These are phyloP conservation scores for Lasioglossum figueresi DNA, from an alignment of 2,888 invertebrate genomes.

Conservation along the genomic window DNA sequence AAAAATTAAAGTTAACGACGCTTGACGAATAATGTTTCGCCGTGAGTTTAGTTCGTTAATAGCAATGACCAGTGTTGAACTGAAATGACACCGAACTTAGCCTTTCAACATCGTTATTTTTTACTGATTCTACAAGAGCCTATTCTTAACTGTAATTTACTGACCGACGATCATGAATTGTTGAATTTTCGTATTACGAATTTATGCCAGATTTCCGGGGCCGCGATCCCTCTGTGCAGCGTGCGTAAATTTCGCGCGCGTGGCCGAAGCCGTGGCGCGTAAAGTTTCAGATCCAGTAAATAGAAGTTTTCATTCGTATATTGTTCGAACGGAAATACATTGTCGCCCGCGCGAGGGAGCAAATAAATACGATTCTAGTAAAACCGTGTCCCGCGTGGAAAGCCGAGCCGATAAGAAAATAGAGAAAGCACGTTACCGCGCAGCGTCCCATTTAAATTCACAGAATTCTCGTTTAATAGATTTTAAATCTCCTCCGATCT, in stretches of 20 bases:
- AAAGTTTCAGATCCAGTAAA: constrained; percentile 1
- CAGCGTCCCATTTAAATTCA: constrained; percentile 30
- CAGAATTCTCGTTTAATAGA: constrained; percentile 44
- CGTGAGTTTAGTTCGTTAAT: neutral
- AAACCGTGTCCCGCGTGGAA: neutral
- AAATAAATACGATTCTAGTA: neutral
- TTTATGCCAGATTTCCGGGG: no score
- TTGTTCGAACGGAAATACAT: constrained; percentile 12
- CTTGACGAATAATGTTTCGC: neutral
- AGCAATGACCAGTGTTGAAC: no score
- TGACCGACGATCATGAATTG: no score
- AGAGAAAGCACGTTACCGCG: neutral
- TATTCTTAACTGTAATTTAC: no score
- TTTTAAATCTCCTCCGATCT: constrained; percentile 25
- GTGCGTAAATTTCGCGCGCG: neutral
- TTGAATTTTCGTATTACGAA: no score
- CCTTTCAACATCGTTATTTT: no score
- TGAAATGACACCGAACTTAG: no score
- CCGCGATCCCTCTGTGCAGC: no score
- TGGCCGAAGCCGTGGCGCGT: neutral
- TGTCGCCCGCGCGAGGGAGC: neutral
- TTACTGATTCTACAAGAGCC: no score
- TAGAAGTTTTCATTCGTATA: neutral
- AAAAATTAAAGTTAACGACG: neutral
- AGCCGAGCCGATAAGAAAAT: neutral